A percentile compares a stretch with the other conserved stretches of the same genome.
These are phyloP conservation scores for Morone chrysops DNA, from an alignment of 2,113 vertebrate genomes.

Conservation along the genomic window DNA sequence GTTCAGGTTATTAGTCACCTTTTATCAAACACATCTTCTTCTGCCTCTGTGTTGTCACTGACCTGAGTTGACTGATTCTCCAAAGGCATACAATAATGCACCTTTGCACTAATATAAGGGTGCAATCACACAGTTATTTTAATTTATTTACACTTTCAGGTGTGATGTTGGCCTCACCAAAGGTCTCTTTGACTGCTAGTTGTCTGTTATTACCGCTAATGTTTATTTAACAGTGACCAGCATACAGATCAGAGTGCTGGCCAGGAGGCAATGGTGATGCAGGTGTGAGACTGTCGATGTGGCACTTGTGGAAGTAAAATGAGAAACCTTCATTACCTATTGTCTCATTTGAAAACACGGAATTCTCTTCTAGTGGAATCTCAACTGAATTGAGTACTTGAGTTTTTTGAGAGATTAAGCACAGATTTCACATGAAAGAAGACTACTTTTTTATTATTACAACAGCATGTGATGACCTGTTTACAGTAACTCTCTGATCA, in stretches of 20 bases:
- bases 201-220: slow-evolving; percentile 47
- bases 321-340: slow-evolving; percentile 27
- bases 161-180: slow-evolving; percentile 8
- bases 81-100: not conserved
- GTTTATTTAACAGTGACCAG: slow-evolving; percentile 45
- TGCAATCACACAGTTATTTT: slow-evolving; percentile 11
- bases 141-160: slow-evolving; percentile 31
- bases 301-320: slow-evolving; percentile 29
- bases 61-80: slow-evolving; percentile 44
- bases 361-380: slow-evolving; percentile 25
- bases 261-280: slow-evolving; percentile 20
- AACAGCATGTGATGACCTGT: slow-evolving; percentile 29
- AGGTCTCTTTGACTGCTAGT: slow-evolving; percentile 38
- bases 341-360: slow-evolving; percentile 41
- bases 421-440: slow-evolving; percentile 20
- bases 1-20: slow-evolving; percentile 25
- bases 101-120: slow-evolving; percentile 2
- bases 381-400: slow-evolving; percentile 25
- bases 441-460: not conserved
- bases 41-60: slow-evolving; percentile 11
- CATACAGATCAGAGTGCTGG: slow-evolving; percentile 33
- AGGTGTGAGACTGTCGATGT: slow-evolving; percentile 38
- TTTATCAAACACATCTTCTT: slow-evolving; percentile 30
- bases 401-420: not conserved
- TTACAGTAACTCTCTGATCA: slow-evolving; percentile 34